Evolutionary conservation across 2,888 invertebrate genomes (phyloP).

Genomic region (Mantis religiosa): DNA sequence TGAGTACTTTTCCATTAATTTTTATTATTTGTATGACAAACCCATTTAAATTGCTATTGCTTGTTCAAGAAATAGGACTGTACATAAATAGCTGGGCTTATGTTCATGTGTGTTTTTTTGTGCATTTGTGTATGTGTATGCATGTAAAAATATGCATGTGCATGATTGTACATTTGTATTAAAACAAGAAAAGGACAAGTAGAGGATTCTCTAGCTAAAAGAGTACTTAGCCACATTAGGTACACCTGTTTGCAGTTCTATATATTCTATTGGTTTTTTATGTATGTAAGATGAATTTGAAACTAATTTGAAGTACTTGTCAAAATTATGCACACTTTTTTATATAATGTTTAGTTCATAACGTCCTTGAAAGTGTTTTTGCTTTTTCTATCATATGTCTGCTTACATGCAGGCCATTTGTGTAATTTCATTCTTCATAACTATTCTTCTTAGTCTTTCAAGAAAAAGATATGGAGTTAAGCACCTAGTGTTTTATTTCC

Average conservation of each 20-base stretch:
- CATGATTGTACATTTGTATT: not conserved
- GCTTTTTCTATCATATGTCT: not conserved
- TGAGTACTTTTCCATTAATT: not conserved
- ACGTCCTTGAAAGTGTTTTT: too few species aligned
- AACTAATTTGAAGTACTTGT: not conserved
- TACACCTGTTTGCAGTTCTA: not conserved
- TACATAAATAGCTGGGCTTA: not conserved
- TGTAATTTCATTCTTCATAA: not conserved
- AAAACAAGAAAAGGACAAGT: not conserved
- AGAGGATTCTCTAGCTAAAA: not conserved
- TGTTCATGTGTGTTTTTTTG: not conserved
- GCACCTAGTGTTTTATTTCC: not conserved
- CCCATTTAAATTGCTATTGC: not conserved
- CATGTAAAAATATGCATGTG: not conserved
- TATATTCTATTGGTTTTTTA: not conserved
- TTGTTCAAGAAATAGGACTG: not conserved
- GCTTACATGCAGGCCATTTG: not conserved
- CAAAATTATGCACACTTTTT: too few species aligned
- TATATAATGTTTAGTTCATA: too few species aligned
- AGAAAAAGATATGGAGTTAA: not conserved
- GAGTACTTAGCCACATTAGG: not conserved
- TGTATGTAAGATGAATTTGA: not conserved
- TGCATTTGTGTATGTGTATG: not conserved
- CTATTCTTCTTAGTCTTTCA: too few species aligned
- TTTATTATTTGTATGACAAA: not conserved